These are phyloP conservation scores for Mallateleia sp. DNA, from an alignment of 2,888 invertebrate species.

Conservation along the genomic window DNA sequence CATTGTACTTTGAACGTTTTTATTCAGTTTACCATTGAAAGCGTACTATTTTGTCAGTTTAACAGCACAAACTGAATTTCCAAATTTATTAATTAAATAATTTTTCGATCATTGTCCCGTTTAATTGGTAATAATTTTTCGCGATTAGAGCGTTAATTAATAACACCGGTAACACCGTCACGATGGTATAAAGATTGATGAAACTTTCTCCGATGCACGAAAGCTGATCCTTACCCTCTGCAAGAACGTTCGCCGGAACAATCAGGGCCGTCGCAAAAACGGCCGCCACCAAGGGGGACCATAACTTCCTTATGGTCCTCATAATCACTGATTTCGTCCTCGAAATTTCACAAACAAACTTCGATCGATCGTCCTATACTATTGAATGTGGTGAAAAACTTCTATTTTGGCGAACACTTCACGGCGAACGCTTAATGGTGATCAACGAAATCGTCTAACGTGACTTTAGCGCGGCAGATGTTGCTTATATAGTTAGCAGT, in stretches of 20 bases:
- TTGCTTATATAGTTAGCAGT: constrained; percentile 89
- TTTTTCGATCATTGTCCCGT: too few species aligned
- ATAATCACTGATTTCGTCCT: constrained; percentile 77
- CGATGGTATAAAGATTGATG: constrained; percentile 64
- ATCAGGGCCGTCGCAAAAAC: constrained; percentile 85
- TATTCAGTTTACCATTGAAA: too few species aligned
- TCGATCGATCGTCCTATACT: constrained; percentile 45
- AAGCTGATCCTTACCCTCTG: constrained; percentile 87
- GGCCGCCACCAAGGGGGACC: constrained; percentile 85
- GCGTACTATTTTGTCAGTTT: too few species aligned
- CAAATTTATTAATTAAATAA: too few species aligned
- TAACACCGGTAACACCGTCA: constrained; percentile 48
- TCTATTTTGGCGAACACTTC: constrained; percentile 61
- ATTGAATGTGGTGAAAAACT: constrained; percentile 7
- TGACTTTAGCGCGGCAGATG: constrained; percentile 88
- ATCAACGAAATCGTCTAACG: constrained; percentile 88
- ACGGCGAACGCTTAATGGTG: constrained; percentile 81
- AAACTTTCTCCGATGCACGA: constrained; percentile 74
- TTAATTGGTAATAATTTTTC: background rate
- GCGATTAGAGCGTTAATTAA: constrained; percentile 38
- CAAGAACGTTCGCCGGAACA: constrained; percentile 83
- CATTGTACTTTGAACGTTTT: too few species aligned
- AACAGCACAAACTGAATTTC: too few species aligned
- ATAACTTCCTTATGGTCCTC: constrained; percentile 84
- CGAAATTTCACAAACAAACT: constrained; percentile 33